These are phyloP conservation scores for Pycnonotus jocosus DNA, from an alignment of 2,113 vertebrate species.

Conservation along the genomic window DNA sequence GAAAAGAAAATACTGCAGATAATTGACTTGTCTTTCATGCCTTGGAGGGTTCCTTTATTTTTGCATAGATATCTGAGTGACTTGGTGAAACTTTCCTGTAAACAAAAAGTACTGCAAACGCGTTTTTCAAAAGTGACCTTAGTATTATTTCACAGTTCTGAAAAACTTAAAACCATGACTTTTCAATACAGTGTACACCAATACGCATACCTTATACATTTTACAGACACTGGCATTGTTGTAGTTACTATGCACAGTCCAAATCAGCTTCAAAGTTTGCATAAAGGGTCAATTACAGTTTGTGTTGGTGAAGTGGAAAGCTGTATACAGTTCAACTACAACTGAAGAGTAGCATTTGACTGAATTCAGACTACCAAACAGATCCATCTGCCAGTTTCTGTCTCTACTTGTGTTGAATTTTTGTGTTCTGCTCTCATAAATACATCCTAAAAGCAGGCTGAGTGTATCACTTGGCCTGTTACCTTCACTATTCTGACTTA, in stretches of 20 bases:
- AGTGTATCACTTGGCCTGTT: slow-evolving; percentile 67
- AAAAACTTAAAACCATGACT: slow-evolving; percentile 62
- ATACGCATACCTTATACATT: slow-evolving; percentile 63
- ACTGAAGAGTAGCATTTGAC: slow-evolving; percentile 37
- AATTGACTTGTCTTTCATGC: slow-evolving; percentile 70
- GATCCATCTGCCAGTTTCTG: slow-evolving; percentile 66
- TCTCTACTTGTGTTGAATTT: slow-evolving; percentile 66
- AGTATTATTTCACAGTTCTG: slow-evolving; percentile 77
- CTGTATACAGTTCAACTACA: slow-evolving; percentile 12
- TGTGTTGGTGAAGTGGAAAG: slow-evolving; percentile 27
- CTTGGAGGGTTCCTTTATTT: slow-evolving; percentile 76
- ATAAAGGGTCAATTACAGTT: slow-evolving; percentile 56
- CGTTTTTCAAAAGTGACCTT: slow-evolving; percentile 81
- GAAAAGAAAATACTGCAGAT: slow-evolving; percentile 67
- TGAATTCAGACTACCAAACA: slow-evolving; percentile 58
- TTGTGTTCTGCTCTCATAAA: slow-evolving; percentile 64
- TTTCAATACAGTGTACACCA: slow-evolving; percentile 56
- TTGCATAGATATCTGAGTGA: slow-evolving; percentile 61
- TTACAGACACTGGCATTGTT: slow-evolving; percentile 67
- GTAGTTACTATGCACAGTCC: slow-evolving; percentile 74
- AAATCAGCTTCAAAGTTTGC: slow-evolving; percentile 29
- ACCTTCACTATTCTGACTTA: slow-evolving; percentile 63
- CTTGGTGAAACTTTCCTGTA: slow-evolving; percentile 69
- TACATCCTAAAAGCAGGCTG: slow-evolving; percentile 53
- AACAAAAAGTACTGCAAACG: slow-evolving; percentile 72